phyloP scores from a whole-genome alignment of 2,113 vertebrate species.

The Hymenochirus boettgeri region DNA sequence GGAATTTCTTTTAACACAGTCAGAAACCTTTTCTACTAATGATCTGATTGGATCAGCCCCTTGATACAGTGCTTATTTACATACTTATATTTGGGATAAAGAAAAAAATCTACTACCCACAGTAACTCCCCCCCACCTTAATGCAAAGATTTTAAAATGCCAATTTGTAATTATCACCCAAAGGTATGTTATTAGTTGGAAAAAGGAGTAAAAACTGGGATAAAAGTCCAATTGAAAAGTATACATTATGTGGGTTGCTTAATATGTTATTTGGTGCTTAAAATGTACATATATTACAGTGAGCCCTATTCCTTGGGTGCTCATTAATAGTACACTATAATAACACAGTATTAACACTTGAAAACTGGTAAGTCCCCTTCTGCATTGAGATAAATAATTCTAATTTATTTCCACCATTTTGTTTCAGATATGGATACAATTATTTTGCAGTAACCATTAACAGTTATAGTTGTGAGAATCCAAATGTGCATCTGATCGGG shows the following conservation, averaged over 20 bases:
- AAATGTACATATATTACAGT: constrained; percentile 13
- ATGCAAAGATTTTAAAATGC: neutral
- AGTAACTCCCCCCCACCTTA: neutral
- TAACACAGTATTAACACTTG: constrained; percentile 1
- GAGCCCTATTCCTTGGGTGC: constrained; percentile 10
- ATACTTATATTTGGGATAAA: neutral
- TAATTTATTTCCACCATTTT: constrained; percentile 3
- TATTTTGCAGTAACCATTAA: no score
- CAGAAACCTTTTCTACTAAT: neutral
- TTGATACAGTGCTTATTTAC: neutral
- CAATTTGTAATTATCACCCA: constrained; percentile 4
- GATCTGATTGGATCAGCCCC: neutral
- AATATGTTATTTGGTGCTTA: constrained; percentile 3
- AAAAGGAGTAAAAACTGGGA: neutral
- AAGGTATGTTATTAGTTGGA: neutral
- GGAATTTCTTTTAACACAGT: constrained; percentile 4
- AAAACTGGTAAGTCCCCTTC: constrained; percentile 15
- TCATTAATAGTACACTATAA: constrained; percentile 23
- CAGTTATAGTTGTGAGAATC: no score
- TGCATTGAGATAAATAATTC: constrained; percentile 3
- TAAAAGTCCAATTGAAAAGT: neutral
- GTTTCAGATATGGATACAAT: neutral
- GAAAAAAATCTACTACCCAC: neutral
- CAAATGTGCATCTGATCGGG: no score
- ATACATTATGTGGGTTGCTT: constrained; percentile 9